Evolutionary conservation across 2,888 invertebrate species (phyloP).

Genomic region (Caenorhabditis becei): DNA sequence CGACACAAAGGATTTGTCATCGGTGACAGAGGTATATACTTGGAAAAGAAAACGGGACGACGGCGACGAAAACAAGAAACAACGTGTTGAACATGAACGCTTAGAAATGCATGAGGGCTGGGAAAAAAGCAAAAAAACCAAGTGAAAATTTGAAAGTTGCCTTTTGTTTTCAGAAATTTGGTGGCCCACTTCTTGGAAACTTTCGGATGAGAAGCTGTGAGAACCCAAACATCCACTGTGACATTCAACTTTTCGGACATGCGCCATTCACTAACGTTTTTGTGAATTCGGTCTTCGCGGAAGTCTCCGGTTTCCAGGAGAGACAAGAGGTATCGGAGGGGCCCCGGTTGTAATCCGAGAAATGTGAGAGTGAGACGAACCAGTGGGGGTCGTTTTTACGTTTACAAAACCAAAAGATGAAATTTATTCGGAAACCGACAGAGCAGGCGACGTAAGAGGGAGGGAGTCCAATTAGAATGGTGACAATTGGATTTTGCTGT

Average conservation of each 20-base stretch:
- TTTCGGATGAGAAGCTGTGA: conserved; percentile 67
- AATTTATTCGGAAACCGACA: not conserved
- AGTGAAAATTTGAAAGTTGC: not conserved
- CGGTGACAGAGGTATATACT: conserved; percentile 39
- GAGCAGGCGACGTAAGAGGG: not conserved
- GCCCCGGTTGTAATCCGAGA: conserved; percentile 18
- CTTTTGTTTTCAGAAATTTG: conserved; percentile 54
- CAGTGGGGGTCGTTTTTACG: not conserved
- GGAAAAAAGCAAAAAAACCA: not conserved
- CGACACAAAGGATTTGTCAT: conserved; percentile 38
- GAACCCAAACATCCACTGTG: conserved; percentile 55
- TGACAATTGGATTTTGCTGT: not conserved
- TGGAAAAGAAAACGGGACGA: not conserved
- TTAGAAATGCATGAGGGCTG: conserved; percentile 1
- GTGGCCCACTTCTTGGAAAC: conserved; percentile 57
- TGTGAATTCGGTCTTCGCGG: conserved; percentile 67
- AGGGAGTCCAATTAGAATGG: conserved; percentile 20
- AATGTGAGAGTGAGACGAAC: not conserved
- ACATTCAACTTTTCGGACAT: conserved; percentile 66
- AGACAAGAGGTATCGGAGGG: conserved; percentile 64
- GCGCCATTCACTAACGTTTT: conserved; percentile 68
- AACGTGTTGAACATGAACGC: not conserved
- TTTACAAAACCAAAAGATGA: conserved; percentile 3
- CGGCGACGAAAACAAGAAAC: not conserved
- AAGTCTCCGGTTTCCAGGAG: conserved; percentile 67